phyloP scores from a whole-genome alignment of 2,797 vertebrate species.

The Acrocephalus scirpaceus region DNA sequence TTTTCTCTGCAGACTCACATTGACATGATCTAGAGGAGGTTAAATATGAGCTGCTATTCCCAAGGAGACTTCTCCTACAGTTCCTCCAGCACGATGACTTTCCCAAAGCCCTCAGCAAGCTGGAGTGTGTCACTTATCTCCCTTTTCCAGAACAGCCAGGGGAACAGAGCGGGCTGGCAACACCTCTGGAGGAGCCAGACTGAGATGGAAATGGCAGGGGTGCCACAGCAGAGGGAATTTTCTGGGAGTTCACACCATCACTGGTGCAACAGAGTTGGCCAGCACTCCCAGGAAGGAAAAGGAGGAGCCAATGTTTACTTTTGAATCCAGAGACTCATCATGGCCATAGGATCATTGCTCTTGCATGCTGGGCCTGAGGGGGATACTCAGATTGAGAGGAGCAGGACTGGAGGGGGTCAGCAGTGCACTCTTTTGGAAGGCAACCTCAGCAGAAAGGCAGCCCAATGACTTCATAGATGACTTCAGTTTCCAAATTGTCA shows the following conservation, averaged over 20 bases:
- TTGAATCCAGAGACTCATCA: neutral
- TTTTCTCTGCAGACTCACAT: slow-evolving; percentile 46
- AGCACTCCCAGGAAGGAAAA: neutral
- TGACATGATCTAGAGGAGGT: slow-evolving; percentile 63
- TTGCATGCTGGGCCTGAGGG: neutral
- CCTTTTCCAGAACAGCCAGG: neutral
- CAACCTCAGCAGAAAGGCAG: neutral
- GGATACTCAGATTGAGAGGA: neutral
- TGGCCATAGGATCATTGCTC: fast-evolving
- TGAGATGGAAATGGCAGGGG: neutral
- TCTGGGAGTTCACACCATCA: neutral
- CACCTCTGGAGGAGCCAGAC: neutral
- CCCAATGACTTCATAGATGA: neutral
- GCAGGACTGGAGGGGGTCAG: neutral
- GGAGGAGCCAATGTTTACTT: neutral
- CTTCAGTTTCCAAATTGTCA: neutral
- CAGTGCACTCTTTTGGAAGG: neutral
- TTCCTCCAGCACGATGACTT: slow-evolving; percentile 51
- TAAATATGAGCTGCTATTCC: slow-evolving; percentile 64
- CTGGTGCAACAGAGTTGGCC: neutral
- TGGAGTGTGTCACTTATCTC: slow-evolving; percentile 31
- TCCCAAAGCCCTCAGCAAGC: slow-evolving; percentile 47
- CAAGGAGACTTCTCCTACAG: slow-evolving; percentile 28
- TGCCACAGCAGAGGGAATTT: neutral
- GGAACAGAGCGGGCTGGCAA: neutral